Conservation (phyloP, 2,797 vertebrate species). For the Xiphophorus birchmanni region DNA sequence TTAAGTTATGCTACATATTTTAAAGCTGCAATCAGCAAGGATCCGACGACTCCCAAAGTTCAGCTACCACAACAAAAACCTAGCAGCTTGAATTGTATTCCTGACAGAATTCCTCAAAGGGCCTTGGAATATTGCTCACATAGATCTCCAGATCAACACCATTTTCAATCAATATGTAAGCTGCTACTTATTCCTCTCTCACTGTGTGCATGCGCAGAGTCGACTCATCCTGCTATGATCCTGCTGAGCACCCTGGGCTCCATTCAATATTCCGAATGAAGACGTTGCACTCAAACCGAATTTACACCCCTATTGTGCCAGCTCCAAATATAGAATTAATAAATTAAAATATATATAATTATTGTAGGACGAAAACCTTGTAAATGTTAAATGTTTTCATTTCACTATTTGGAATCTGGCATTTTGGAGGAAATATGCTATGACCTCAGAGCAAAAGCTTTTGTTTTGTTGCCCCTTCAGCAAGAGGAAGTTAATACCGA, state of each 20-base stretch:
- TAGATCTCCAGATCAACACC: slow-evolving; percentile 46
- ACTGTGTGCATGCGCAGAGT: slow-evolving; percentile 44
- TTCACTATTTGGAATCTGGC: slow-evolving; percentile 24
- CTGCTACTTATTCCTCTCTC: slow-evolving; percentile 47
- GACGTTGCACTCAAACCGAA: slow-evolving; percentile 49
- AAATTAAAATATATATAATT: not conserved
- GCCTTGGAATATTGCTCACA: slow-evolving; percentile 46
- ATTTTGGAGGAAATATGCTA: slow-evolving; percentile 11
- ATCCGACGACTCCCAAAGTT: slow-evolving; percentile 15
- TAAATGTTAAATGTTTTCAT: slow-evolving; percentile 30
- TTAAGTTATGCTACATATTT: not conserved
- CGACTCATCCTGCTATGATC: slow-evolving; percentile 56
- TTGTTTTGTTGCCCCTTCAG: not conserved
- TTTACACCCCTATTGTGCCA: slow-evolving; percentile 41
- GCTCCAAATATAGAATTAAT: slow-evolving; percentile 21
- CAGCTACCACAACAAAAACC: slow-evolving; percentile 17
- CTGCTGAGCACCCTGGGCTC: slow-evolving; percentile 45
- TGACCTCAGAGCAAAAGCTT: slow-evolving; percentile 8
- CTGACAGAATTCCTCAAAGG: slow-evolving; percentile 39
- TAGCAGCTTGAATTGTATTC: slow-evolving; percentile 45
- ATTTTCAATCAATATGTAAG: slow-evolving; percentile 53
- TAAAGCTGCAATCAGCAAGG: not conserved
- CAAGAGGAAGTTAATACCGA: slow-evolving; percentile 35
- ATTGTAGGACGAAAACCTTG: slow-evolving; percentile 4
- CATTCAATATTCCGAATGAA: slow-evolving; percentile 52